Percentiles rank a stretch among this genome's conserved stretches.
Conservation (phyloP, 2,113 vertebrate genomes). For the Dasypus novemcinctus region DNA sequence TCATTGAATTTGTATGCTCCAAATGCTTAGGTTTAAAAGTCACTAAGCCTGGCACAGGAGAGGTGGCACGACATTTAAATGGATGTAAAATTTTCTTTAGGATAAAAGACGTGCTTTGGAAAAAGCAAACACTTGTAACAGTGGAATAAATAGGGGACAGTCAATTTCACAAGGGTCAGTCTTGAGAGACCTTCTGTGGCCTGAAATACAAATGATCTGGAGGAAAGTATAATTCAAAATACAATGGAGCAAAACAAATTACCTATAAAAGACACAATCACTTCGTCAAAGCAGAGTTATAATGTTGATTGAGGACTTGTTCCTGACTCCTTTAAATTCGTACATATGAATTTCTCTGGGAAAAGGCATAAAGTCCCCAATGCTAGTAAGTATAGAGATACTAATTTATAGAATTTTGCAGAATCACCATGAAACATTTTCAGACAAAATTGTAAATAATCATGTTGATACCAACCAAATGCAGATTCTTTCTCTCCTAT, state of each 20-base stretch:
- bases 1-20: neutral
- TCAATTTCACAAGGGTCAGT: constrained; percentile 18
- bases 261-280: neutral
- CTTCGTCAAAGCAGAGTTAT: neutral
- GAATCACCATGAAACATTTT: neutral
- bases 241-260: neutral
- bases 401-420: neutral
- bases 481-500: no score
- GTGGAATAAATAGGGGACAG: neutral
- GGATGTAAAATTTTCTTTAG: constrained; percentile 33
- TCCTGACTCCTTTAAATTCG: neutral
- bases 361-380: neutral
- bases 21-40: constrained; percentile 46
- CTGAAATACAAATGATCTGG: neutral
- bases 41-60: neutral
- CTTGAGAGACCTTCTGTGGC: neutral
- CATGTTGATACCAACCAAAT: neutral
- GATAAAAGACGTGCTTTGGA: neutral
- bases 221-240: neutral
- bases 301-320: neutral
- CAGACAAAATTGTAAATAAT: neutral
- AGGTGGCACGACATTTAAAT: constrained; percentile 9
- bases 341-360: neutral
- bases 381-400: neutral
- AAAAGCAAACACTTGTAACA: constrained; percentile 50